phyloP scores from a whole-genome alignment of 2,888 invertebrate genomes.

The Aporophyla nigra region DNA sequence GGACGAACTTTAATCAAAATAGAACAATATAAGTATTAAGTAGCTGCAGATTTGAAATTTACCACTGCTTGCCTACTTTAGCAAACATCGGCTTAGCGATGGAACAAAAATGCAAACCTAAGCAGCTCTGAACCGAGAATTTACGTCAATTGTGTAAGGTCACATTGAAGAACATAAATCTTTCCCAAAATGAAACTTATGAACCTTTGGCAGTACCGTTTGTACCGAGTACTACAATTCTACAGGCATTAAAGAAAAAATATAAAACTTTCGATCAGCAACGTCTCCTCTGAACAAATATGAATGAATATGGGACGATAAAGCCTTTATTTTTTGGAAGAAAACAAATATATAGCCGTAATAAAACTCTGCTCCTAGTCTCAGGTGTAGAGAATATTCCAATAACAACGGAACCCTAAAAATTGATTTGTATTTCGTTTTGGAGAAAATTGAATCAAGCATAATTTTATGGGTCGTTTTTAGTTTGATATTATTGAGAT shows the following conservation, averaged over 20 bases:
- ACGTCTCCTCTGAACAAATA: slow-evolving; percentile 25
- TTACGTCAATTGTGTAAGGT: slow-evolving; percentile 42
- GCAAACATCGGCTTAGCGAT: not conserved
- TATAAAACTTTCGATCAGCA: slow-evolving; percentile 11
- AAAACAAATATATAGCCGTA: slow-evolving; percentile 56
- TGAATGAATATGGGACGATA: slow-evolving; percentile 35
- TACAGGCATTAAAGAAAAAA: slow-evolving; percentile 9
- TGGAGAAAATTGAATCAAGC: slow-evolving; percentile 59
- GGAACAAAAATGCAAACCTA: slow-evolving; percentile 12
- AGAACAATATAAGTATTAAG: not conserved
- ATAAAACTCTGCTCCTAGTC: slow-evolving; percentile 62
- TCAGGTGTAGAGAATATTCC: slow-evolving; percentile 61
- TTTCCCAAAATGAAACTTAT: slow-evolving; percentile 17
- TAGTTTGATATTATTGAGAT: slow-evolving; percentile 22
- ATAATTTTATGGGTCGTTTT: slow-evolving; percentile 53
- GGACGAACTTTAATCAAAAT: slow-evolving; percentile 5
- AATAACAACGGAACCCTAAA: slow-evolving; percentile 54
- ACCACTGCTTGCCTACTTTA: not conserved
- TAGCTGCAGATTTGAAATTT: slow-evolving; percentile 2
- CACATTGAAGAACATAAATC: slow-evolving; percentile 39
- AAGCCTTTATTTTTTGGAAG: slow-evolving; percentile 47
- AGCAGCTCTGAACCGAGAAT: slow-evolving; percentile 22
- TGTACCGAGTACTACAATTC: not conserved
- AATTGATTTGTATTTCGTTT: slow-evolving; percentile 58
- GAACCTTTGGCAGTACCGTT: not conserved